Evolutionary conservation across 30 jellyfish, hydroid and myxozoan genomes (phyloP).

Genomic region (Euphysa ruthae): DNA sequence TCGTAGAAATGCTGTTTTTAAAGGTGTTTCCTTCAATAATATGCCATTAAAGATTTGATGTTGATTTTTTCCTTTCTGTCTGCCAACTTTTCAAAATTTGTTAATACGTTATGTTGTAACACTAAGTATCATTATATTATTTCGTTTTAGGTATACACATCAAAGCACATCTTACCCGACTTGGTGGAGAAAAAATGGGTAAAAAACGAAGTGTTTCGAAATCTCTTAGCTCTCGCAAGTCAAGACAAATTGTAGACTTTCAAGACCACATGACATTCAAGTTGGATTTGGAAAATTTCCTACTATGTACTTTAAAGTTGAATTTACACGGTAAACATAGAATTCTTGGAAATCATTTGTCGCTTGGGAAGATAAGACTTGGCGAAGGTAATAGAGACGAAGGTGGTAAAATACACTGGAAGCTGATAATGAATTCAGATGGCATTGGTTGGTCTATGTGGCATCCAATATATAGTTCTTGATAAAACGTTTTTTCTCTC

Average conservation of each 20-base stretch:
- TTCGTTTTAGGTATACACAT: constrained; percentile 28
- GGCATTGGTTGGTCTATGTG: constrained; percentile 92
- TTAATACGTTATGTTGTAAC: no score
- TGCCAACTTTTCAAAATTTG: no score
- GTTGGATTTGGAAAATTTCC: constrained; percentile 2
- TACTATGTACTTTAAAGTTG: constrained; percentile 18
- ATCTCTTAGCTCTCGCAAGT: neutral
- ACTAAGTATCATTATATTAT: no score
- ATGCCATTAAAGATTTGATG: no score
- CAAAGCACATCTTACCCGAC: constrained; percentile 14
- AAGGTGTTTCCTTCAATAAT: no score
- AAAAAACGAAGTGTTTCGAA: constrained; percentile 16
- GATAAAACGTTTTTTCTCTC: neutral
- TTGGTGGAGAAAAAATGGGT: constrained; percentile 21
- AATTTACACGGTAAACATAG: constrained; percentile 58
- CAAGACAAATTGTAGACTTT: neutral
- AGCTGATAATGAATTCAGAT: constrained; percentile 47
- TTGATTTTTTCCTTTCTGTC: no score
- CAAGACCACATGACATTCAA: constrained; percentile 26
- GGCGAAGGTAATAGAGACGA: constrained; percentile 59
- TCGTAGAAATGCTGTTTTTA: no score
- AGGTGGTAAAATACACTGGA: constrained; percentile 86
- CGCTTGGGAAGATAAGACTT: constrained; percentile 57
- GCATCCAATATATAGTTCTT: constrained; percentile 74
- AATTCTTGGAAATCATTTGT: constrained; percentile 60